Conservation (phyloP, 2,888 invertebrate species). For the Synergus japonicus region DNA sequence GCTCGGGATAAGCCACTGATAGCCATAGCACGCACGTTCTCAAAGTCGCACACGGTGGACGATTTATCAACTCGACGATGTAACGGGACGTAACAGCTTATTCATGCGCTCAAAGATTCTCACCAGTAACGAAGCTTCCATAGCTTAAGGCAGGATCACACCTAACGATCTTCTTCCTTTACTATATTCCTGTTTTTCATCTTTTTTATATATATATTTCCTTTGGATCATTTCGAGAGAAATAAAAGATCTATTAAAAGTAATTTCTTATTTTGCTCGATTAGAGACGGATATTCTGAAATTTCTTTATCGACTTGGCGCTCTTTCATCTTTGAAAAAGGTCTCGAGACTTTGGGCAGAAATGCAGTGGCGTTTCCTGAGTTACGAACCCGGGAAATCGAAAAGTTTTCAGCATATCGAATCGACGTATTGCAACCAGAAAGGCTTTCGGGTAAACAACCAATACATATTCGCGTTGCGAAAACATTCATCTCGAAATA, state of each 20-base stretch:
- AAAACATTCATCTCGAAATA: conserved; percentile 38
- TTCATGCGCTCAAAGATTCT: conserved; percentile 70
- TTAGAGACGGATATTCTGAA: background rate
- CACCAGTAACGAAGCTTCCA: conserved; percentile 43
- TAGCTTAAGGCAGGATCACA: conserved; percentile 55
- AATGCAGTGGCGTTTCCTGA: conserved; percentile 51
- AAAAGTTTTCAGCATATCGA: conserved; percentile 67
- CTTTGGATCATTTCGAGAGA: background rate
- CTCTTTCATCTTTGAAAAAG: background rate
- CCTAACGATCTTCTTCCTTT: conserved; percentile 65
- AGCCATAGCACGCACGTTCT: conserved; percentile 65
- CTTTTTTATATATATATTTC: too few species aligned
- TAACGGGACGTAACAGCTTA: conserved; percentile 71
- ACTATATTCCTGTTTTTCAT: background rate
- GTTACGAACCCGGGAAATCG: conserved; percentile 56
- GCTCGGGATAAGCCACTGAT: conserved; percentile 62
- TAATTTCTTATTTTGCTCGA: too few species aligned
- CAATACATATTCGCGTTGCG: conserved; percentile 67
- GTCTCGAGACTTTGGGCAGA: conserved; percentile 54
- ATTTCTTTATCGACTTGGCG: background rate
- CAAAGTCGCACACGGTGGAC: conserved; percentile 58
- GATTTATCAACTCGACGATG: conserved; percentile 71
- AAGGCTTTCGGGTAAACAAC: conserved; percentile 74
- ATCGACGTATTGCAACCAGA: conserved; percentile 74
- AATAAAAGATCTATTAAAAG: background rate